phyloP scores from a whole-genome alignment of 2,113 vertebrate species.

The Barnardius zonarius region DNA sequence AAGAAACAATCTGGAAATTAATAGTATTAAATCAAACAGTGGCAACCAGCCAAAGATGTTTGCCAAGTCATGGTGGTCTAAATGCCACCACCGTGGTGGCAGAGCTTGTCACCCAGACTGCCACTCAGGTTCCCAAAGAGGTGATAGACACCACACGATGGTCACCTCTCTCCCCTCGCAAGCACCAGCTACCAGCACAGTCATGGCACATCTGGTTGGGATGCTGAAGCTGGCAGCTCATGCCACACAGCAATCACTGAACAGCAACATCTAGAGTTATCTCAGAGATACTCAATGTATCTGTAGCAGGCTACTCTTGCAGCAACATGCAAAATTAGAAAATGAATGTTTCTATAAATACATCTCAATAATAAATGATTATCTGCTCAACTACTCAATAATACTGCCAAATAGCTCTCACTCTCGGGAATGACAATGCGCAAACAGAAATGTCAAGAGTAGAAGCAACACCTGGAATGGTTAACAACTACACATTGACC shows the following conservation, averaged over 20 bases:
- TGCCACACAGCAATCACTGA: rapidly evolving
- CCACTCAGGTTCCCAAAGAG: neutral
- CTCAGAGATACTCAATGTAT: rapidly evolving
- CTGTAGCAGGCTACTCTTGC: neutral
- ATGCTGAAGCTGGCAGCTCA: neutral
- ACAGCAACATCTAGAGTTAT: rapidly evolving
- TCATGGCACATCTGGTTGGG: rapidly evolving
- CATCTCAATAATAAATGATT: neutral
- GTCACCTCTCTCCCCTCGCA: rapidly evolving
- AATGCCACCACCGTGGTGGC: rapidly evolving
- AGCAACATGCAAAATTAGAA: neutral
- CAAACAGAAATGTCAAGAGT: neutral
- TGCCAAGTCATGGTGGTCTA: neutral
- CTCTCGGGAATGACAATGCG: neutral
- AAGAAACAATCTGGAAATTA: neutral
- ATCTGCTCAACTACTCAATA: neutral
- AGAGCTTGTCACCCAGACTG: neutral
- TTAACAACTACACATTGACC: neutral
- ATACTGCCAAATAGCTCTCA: neutral
- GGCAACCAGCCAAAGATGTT: neutral
- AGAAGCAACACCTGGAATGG: neutral
- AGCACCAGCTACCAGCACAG: no score
- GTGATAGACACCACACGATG: rapidly evolving
- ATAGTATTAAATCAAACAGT: neutral
- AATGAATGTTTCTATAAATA: neutral